Conservation (phyloP, 1,140 invertebrate genomes). For the Galleria mellonella region DNA sequence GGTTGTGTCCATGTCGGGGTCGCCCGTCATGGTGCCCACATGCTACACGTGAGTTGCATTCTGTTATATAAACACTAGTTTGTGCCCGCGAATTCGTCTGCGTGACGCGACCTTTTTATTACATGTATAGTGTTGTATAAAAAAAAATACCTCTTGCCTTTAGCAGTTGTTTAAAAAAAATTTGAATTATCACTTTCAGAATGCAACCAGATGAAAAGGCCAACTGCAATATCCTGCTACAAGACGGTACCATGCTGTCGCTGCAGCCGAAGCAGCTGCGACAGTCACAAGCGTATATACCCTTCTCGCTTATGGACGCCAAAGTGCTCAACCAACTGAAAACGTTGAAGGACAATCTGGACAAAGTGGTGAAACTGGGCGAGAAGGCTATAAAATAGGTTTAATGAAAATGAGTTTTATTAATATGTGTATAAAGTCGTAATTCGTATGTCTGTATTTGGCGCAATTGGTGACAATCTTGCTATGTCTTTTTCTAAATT, state of each 20-base stretch:
- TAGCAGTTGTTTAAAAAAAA: too few species aligned
- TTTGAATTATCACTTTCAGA: too few species aligned
- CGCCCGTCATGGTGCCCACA: conserved; percentile 76
- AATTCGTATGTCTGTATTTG: too few species aligned
- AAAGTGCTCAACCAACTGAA: conserved; percentile 72
- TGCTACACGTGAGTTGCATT: conserved; percentile 37
- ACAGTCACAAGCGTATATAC: conserved; percentile 67
- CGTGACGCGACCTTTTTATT: too few species aligned
- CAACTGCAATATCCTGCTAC: conserved; percentile 78
- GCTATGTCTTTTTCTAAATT: too few species aligned
- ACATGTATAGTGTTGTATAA: too few species aligned
- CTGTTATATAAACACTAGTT: too few species aligned
- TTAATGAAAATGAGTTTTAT: too few species aligned
- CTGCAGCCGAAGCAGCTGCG: conserved; percentile 76
- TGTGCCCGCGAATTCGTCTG: background rate
- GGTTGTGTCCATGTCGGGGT: conserved; percentile 80
- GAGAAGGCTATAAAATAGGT: conserved; percentile 23
- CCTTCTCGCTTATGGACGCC: conserved; percentile 71
- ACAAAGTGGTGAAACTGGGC: conserved; percentile 67
- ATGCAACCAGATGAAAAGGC: conserved; percentile 69
- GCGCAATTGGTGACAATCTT: too few species aligned
- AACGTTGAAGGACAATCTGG: conserved; percentile 75
- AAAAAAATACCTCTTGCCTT: background rate
- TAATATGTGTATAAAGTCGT: too few species aligned
- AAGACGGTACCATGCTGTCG: conserved; percentile 77